A percentile compares a stretch with the other conserved stretches of the same genome.
Evolutionary conservation across 2,888 invertebrate genomes (phyloP).

Genomic region (Aphidoletes aphidimyza): DNA sequence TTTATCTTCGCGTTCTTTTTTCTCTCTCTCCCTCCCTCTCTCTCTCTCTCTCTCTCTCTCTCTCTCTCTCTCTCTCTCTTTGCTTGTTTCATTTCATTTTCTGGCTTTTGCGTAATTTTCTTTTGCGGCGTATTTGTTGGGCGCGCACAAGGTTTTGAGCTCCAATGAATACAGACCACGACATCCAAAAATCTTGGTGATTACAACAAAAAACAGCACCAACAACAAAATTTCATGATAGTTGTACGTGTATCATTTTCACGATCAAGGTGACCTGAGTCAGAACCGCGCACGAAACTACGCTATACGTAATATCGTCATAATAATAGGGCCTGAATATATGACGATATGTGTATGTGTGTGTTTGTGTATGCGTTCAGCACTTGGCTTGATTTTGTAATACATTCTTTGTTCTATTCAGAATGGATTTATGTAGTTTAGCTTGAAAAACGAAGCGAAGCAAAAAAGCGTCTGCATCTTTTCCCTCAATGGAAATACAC

Average conservation of each 20-base stretch:
- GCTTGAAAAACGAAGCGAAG: background rate
- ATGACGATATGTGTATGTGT: background rate
- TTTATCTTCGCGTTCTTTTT: background rate
- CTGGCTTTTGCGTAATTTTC: slow-evolving; percentile 28
- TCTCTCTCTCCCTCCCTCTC: background rate
- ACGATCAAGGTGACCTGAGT: slow-evolving; percentile 48
- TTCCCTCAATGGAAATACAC: background rate
- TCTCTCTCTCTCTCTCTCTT: background rate
- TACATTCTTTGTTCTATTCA: slow-evolving; percentile 11
- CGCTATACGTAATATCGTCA: background rate
- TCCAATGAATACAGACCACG: background rate
- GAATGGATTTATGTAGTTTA: slow-evolving; percentile 49
- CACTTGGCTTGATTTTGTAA: background rate
- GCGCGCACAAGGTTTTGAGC: too few relatives aligned
- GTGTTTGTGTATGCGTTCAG: background rate
- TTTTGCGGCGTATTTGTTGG: slow-evolving; percentile 32
- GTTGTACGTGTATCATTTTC: slow-evolving; percentile 46
- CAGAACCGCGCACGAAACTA: background rate
- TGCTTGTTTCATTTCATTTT: background rate
- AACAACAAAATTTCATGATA: background rate
- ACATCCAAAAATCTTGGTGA: slow-evolving; percentile 8
- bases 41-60: background rate
- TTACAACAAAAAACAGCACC: background rate
- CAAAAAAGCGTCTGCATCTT: background rate
- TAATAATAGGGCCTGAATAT: background rate